Percentiles rank a stretch among this genome's conserved stretches.
phyloP scores from a whole-genome alignment of 1,140 invertebrate species.

The Rhopalosiphum padi region DNA sequence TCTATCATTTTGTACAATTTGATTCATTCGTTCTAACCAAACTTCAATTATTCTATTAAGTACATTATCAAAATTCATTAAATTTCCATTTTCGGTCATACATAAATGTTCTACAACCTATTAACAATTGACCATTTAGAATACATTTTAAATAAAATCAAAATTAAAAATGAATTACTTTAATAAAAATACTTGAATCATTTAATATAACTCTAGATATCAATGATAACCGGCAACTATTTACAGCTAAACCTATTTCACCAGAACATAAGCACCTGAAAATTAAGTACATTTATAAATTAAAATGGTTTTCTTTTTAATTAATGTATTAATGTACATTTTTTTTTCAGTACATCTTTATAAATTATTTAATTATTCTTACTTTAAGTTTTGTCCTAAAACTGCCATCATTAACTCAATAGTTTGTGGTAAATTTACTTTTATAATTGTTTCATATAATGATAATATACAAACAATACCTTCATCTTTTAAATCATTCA shows the following conservation, averaged over 20 bases:
- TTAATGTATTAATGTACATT: not conserved
- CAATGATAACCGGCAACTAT: constrained; percentile 44
- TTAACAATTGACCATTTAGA: constrained; percentile 38
- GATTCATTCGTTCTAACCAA: constrained; percentile 81
- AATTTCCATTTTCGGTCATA: constrained; percentile 46
- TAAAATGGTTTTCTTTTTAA: not conserved
- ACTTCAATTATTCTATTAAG: constrained; percentile 75
- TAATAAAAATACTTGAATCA: constrained; percentile 63
- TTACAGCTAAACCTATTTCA: constrained; percentile 36
- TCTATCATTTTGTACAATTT: constrained; percentile 78
- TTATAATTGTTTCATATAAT: constrained; percentile 54
- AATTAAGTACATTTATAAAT: constrained; percentile 46
- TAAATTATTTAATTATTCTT: not conserved
- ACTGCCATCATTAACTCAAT: constrained; percentile 38
- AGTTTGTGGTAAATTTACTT: constrained; percentile 54
- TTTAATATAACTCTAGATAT: constrained; percentile 55
- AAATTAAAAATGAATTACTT: constrained; percentile 64
- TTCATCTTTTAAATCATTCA: constrained; percentile 55
- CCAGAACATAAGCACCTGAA: constrained; percentile 17
- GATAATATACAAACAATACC: constrained; percentile 53
- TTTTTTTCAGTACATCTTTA: not conserved
- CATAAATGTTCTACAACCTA: constrained; percentile 60
- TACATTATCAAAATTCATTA: constrained; percentile 65
- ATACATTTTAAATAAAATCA: not conserved
- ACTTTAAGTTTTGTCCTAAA: constrained; percentile 53